A percentile compares a stretch with the other conserved stretches of the same genome.
Conservation (phyloP, 1,140 invertebrate species). For the Leptoteleia sp. region DNA sequence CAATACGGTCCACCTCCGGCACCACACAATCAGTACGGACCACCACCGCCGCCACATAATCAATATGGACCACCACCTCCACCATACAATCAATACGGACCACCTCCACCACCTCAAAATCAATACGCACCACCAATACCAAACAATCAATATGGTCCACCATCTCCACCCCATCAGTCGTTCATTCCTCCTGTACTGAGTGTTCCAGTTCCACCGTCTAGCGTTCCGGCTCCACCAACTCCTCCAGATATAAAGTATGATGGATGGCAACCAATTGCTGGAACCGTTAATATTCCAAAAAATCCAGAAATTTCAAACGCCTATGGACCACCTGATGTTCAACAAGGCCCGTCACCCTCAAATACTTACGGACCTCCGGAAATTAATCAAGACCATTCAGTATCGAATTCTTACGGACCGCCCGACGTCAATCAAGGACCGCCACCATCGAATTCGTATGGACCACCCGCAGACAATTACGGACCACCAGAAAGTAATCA, state of each 20-base stretch:
- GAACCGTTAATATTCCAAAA: conserved; percentile 79
- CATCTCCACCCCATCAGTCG: conserved; percentile 71
- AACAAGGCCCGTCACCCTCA: conserved; percentile 11
- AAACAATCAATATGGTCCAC: conserved; percentile 47
- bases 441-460: too few species aligned
- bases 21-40: conserved; percentile 75
- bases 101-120: conserved; percentile 18
- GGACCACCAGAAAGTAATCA: conserved; percentile 67
- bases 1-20: conserved; percentile 77
- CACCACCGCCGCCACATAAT: conserved; percentile 71
- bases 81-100: conserved; percentile 21
- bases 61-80: conserved; percentile 79
- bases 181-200: conserved; percentile 80
- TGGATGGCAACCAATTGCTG: conserved; percentile 91
- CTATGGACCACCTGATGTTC: conserved; percentile 39
- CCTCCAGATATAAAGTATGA: conserved; percentile 88
- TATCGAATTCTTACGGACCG: conserved; percentile 31
- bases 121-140: conserved; percentile 52
- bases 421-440: conserved; percentile 16
- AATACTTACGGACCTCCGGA: conserved; percentile 40
- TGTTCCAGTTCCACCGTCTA: conserved; percentile 80
- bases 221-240: conserved; percentile 76
- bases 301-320: conserved; percentile 34
- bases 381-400: too few species aligned
- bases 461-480: conserved; percentile 16